phyloP scores from a whole-genome alignment of 2,113 vertebrate genomes.

The Panthera tigris region DNA sequence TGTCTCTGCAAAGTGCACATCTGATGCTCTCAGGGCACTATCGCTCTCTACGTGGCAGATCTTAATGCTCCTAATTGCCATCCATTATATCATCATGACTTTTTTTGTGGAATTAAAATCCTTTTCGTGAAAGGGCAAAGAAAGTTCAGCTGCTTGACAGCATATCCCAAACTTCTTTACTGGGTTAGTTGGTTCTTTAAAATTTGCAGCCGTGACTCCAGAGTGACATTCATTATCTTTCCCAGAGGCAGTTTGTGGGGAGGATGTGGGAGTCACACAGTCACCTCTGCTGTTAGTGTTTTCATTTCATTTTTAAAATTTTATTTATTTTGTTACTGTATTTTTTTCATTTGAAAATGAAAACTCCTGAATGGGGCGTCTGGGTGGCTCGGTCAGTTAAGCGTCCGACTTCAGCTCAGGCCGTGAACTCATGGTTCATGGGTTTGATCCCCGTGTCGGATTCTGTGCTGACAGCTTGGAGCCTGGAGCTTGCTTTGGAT shows the following conservation, averaged over 20 bases:
- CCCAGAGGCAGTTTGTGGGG: not conserved
- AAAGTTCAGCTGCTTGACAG: conserved; percentile 27
- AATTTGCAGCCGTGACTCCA: not conserved
- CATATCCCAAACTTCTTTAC: not conserved
- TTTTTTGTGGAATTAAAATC: conserved; percentile 28
- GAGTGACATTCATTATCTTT: not conserved
- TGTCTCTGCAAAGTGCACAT: not conserved
- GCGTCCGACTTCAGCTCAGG: no score
- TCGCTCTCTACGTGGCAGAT: not conserved
- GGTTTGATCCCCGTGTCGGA: no score
- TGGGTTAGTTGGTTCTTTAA: not conserved
- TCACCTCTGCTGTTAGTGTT: not conserved
- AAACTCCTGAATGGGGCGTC: not conserved
- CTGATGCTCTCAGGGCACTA: not conserved
- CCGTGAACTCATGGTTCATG: no score
- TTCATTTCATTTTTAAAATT: not conserved
- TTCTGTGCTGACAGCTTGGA: no score
- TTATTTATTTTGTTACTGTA: not conserved
- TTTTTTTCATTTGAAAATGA: not conserved
- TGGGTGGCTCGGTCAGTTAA: no score
- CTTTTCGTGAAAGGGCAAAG: conserved; percentile 42
- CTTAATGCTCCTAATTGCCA: conserved; percentile 6
- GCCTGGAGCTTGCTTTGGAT: no score
- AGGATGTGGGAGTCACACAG: not conserved
- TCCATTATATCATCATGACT: not conserved